Evolutionary conservation across 2,113 vertebrate species (phyloP), one percentile per base, ranked within the genome.

Genomic region (Aspiorhynchus laticeps): DNA sequence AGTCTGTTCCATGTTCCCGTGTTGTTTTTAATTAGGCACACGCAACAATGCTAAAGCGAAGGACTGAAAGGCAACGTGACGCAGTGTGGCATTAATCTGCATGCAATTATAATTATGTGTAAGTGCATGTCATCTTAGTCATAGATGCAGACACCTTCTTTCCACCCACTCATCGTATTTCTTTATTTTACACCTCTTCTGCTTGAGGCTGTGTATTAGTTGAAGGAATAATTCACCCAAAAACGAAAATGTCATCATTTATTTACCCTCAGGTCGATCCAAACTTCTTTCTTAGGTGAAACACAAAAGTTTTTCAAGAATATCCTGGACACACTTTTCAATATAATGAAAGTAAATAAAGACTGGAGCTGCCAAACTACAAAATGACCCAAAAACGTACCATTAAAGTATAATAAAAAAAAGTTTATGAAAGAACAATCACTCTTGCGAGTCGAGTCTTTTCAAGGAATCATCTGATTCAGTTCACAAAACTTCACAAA

Each of bases 11-110:
- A 83, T 80, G 80, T 86, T 88, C 51, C 33, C 53, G 12, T 86
- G 80, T 85, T 87, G 63, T 43, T 83, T 88, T 90, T 85, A 85
- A 79, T 90, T 83, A 85, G 74, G n/a, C 83, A 17, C 51, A 71
- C 67, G 19, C 41, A 26, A 21, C 24, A 4, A 61, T 48, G 43
- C 15, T 61, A 88, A 81, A 84, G 71, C 48, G 19, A 71, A 41
- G 28, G 56, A 61, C 53, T 19, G 65, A 78, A 82, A 83, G 53
- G 65, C 33, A 31, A 74, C 51, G 36, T 28, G 33, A 86, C 17
- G 5, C n/a, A 21, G 6, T 12, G 56, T 65, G 77, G 74, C 48
- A 36, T 83, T 77, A 83, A 85, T 80, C 71, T 85, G 61, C 38
- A 76, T 87, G 36, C 65, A 61, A 17, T 74, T 89, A 76, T 77